phyloP scores from a whole-genome alignment of 2,888 invertebrate genomes.

The Herminia tarsipennalis region DNA sequence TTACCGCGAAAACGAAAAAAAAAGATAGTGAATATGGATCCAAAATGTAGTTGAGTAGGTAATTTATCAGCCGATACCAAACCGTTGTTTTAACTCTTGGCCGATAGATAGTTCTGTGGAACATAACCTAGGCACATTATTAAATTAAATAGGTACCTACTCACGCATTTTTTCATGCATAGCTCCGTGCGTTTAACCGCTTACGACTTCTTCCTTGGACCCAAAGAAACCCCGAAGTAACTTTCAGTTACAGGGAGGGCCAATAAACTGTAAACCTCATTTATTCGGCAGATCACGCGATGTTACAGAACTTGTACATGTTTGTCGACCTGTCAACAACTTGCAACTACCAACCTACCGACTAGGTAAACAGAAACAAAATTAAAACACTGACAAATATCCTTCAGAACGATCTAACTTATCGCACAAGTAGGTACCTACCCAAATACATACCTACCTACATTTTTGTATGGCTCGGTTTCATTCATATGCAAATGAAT shows the following conservation, averaged over 20 bases:
- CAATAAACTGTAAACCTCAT: constrained; percentile 62
- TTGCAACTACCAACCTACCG: constrained; percentile 4
- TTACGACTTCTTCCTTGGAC: constrained; percentile 16
- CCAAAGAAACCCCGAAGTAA: constrained; percentile 37
- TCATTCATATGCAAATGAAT: not conserved
- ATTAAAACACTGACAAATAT: not conserved
- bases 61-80: no score
- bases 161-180: no score
- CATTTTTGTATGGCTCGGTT: constrained; percentile 1
- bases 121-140: no score
- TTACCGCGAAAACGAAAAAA: no score
- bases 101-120: no score
- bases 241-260: constrained; percentile 66
- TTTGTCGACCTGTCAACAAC: constrained; percentile 49
- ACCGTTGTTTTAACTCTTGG: no score
- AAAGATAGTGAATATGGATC: no score
- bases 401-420: not conserved
- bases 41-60: no score
- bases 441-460: no score
- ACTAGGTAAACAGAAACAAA: no score
- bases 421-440: no score
- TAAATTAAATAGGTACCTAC: no score
- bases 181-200: constrained; percentile 3
- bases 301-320: constrained; percentile 54
- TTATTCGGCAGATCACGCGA: constrained; percentile 78